Percentiles rank a stretch among this genome's conserved stretches.
phyloP scores from a whole-genome alignment of 2,113 vertebrate genomes.

The Melanotaenia duboulayi region DNA sequence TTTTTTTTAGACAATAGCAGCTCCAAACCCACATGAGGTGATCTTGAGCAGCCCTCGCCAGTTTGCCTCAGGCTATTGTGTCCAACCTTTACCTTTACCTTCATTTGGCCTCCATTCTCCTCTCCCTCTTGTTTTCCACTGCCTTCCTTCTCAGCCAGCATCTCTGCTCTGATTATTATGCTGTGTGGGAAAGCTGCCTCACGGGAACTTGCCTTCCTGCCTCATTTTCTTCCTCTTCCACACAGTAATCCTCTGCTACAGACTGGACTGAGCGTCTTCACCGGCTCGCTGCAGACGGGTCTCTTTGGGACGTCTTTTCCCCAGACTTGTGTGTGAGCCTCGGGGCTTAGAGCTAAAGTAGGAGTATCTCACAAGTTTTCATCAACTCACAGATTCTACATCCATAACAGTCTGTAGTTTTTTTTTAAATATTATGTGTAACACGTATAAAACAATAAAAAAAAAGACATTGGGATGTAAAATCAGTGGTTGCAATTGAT shows the following conservation, averaged over 20 bases:
- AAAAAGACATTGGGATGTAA: not conserved
- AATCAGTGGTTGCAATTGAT: not conserved
- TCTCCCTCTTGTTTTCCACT: conserved; percentile 23
- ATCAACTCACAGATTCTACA: not conserved
- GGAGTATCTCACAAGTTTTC: conserved; percentile 10
- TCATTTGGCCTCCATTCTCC: not conserved
- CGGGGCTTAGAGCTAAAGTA: conserved; percentile 10
- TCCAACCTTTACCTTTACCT: conserved; percentile 57
- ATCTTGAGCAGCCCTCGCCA: conserved; percentile 37
- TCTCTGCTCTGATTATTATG: conserved; percentile 30
- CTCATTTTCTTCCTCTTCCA: conserved; percentile 17
- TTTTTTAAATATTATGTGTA: not conserved
- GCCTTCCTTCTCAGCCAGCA: conserved; percentile 20
- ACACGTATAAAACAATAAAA: not conserved
- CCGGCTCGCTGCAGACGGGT: conserved; percentile 13
- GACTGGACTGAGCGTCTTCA: conserved; percentile 22
- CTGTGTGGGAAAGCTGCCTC: conserved; percentile 36
- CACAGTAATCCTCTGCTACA: conserved; percentile 29
- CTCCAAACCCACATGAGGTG: conserved; percentile 16
- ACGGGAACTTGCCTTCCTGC: conserved; percentile 23
- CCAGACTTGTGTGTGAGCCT: conserved; percentile 26
- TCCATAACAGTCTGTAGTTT: not conserved
- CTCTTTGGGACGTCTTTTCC: conserved; percentile 3
- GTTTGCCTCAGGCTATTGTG: conserved; percentile 57
- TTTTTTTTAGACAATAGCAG: conserved; percentile 8